Evolutionary conservation across 2,113 vertebrate genomes (phyloP), one percentile per base, ranked within the genome.

Genomic region (Lophius piscatorius): DNA sequence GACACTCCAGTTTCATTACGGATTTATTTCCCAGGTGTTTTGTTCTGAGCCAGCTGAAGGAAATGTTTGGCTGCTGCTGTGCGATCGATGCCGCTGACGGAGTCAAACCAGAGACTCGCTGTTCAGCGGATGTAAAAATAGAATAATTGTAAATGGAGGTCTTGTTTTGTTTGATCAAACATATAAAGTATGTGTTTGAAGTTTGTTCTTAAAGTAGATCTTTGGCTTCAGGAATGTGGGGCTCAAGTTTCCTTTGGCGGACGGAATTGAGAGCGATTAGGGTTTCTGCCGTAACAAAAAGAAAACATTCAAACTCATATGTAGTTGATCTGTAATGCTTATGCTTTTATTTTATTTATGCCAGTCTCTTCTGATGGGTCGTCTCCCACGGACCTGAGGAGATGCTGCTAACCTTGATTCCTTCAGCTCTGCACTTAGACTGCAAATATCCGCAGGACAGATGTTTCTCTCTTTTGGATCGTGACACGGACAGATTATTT

Each of bases 61-160:
- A 65, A n/a, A n/a, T n/a, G n/a, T n/a, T n/a, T n/a, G 56, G 28
- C 34, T 5, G 0, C 0, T 41, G 38, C n/a, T n/a, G n/a, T n/a
- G n/a, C n/a, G n/a, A n/a, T n/a, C n/a, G n/a, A 9, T 3, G 21
- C 65, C 65, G 52, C 54, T 60, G 49, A 63, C 49, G 56, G 44
- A 64, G 59, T 57, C 45, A 61, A 41, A 7, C 12, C 11, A 22
- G 26, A 33, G 22, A 49, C n/a, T n/a, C n/a, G 26, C 52, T 52
- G 34, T 60, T 16, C 2, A 29, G 39, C 1, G 7, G 33, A 51
- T 33, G 39, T 38, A 22, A 38, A 13, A 14, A 46, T 21, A n/a
- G 3, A 28, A 29, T 34, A 47, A n/a, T 26, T 14, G 6, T 1
- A 0, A 14, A 42, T n/a, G n/a, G n/a, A n/a, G 68, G 36, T 28